Evolutionary conservation across 64 coral and sea anemone species (phyloP).

Genomic region (Actinia equina): DNA sequence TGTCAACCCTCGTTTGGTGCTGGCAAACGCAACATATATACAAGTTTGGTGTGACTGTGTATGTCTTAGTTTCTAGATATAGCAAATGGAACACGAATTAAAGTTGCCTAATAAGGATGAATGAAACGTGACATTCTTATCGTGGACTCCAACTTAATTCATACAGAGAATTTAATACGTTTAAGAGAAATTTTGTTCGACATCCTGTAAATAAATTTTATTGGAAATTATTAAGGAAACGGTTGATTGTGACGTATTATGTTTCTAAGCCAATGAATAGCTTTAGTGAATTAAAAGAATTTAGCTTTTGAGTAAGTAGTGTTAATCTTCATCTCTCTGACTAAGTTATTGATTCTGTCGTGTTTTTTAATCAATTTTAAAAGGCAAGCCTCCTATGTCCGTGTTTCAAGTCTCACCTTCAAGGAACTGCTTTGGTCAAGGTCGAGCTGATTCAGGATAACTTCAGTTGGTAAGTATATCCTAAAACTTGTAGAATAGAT

Average conservation of each 20-base stretch:
- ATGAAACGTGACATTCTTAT: not conserved
- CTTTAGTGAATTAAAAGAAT: not conserved
- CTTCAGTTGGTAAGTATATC: not conserved
- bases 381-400: not conserved
- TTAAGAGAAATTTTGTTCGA: not conserved
- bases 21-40: not conserved
- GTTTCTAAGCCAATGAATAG: not conserved
- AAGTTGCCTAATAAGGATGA: not conserved
- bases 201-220: not conserved
- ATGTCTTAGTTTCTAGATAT: not conserved
- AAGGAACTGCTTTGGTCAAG: not conserved
- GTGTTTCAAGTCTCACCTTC: not conserved
- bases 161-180: not conserved
- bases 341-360: not conserved
- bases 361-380: not conserved
- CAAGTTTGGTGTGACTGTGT: not conserved
- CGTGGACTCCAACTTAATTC: not conserved
- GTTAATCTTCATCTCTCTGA: too few relatives aligned
- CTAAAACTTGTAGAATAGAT: too few relatives aligned
- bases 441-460: not conserved
- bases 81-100: not conserved
- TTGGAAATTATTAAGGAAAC: not conserved
- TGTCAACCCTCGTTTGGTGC: not conserved
- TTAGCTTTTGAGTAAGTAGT: not conserved
- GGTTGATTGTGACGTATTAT: not conserved